These are phyloP conservation scores for Megaptera novaeangliae DNA, from an alignment of 2,113 vertebrate genomes.

Conservation along the genomic window DNA sequence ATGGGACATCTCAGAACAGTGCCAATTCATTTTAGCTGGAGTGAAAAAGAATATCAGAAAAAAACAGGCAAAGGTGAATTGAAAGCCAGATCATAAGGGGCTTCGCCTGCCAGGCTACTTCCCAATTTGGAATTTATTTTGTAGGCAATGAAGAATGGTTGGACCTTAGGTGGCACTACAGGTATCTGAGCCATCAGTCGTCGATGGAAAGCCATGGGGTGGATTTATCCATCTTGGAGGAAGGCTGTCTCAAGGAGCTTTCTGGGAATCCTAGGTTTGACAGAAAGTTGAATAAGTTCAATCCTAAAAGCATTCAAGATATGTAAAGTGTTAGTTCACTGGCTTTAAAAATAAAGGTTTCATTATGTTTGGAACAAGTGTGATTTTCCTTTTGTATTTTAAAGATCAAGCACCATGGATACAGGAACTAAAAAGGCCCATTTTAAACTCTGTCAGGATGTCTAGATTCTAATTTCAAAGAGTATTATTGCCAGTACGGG, in stretches of 20 bases:
- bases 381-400: background rate
- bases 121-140: conserved; percentile 23
- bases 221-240: background rate
- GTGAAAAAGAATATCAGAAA: background rate
- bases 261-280: background rate
- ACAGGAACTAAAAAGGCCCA: background rate
- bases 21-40: background rate
- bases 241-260: background rate
- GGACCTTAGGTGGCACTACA: rapidly evolving
- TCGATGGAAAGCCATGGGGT: background rate
- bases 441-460: background rate
- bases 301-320: background rate
- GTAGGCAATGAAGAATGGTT: background rate
- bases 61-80: background rate
- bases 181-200: background rate
- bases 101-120: background rate
- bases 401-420: background rate
- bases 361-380: background rate
- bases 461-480: background rate
- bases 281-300: background rate
- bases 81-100: background rate
- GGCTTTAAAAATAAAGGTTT: background rate
- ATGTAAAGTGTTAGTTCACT: background rate
- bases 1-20: background rate
- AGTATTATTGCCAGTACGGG: background rate